Conservation (phyloP, 2,888 invertebrate genomes). For the Idaea aversata region DNA sequence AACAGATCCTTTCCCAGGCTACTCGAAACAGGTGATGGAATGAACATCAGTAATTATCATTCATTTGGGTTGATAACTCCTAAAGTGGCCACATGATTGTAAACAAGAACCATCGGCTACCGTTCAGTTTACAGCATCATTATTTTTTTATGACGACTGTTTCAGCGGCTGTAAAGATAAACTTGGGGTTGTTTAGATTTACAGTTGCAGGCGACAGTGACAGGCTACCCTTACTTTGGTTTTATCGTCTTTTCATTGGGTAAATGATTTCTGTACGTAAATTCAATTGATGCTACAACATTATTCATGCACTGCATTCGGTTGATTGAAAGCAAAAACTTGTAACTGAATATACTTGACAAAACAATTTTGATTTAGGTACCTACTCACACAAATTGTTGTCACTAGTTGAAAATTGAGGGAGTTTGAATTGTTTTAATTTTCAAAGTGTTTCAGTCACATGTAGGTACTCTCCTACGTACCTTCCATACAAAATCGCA, state of each 20-base stretch:
- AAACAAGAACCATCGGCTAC: constrained; percentile 49
- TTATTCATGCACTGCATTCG: not conserved
- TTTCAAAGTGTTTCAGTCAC: no score
- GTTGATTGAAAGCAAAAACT: not conserved
- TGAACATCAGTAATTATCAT: constrained; percentile 13
- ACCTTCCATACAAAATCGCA: no score
- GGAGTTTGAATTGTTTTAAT: no score
- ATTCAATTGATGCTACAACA: not conserved
- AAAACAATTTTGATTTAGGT: no score
- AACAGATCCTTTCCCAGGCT: constrained; percentile 11
- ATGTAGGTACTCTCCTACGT: no score
- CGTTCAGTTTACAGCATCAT: constrained; percentile 61
- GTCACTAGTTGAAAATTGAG: no score
- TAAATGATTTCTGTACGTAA: constrained; percentile 6
- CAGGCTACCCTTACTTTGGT: constrained; percentile 7
- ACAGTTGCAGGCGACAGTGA: constrained; percentile 44
- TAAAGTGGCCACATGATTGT: constrained; percentile 44
- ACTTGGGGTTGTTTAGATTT: constrained; percentile 56
- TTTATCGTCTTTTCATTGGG: constrained; percentile 8
- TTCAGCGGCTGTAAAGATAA: constrained; percentile 66
- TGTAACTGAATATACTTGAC: no score
- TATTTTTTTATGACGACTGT: constrained; percentile 68
- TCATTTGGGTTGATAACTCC: constrained; percentile 40
- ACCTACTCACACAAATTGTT: no score
- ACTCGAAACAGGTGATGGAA: constrained; percentile 27